A percentile compares a stretch with the other conserved stretches of the same genome.
phyloP scores from a whole-genome alignment of 2,888 invertebrate genomes.

The Spisula solida region DNA sequence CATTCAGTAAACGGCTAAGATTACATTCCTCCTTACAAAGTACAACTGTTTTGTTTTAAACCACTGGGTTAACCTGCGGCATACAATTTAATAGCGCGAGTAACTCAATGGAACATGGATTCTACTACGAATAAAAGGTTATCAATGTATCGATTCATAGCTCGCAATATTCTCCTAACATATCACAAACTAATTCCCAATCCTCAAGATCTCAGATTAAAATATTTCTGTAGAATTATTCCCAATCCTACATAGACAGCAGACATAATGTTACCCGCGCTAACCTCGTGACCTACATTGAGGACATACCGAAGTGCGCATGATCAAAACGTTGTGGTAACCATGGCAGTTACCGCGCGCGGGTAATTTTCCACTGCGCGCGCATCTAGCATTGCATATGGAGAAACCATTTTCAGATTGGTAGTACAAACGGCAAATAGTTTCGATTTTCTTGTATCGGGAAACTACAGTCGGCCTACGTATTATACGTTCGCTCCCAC shows the following conservation, averaged over 20 bases:
- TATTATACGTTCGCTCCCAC: neutral
- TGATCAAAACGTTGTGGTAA: conserved; percentile 56
- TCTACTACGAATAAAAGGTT: neutral
- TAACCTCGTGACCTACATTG: conserved; percentile 63
- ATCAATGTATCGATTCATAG: conserved; percentile 14
- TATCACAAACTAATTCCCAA: neutral
- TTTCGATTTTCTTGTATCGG: conserved; percentile 27
- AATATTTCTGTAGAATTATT: conserved; percentile 11
- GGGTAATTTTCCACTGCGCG: conserved; percentile 72
- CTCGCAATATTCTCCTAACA: neutral
- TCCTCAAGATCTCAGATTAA: neutral
- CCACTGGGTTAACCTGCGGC: neutral
- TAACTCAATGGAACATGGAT: neutral
- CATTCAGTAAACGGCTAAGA: neutral
- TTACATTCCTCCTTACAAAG: neutral
- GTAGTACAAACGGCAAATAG: conserved; percentile 13
- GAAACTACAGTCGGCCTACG: neutral
- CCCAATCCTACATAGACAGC: neutral
- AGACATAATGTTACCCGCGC: conserved; percentile 26
- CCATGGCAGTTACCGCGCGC: conserved; percentile 73
- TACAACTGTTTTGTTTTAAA: conserved; percentile 5
- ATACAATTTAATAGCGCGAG: neutral
- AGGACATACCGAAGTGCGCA: conserved; percentile 53
- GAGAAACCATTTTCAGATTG: conserved; percentile 16
- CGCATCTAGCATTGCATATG: conserved; percentile 37